phyloP scores from a whole-genome alignment of 2,888 invertebrate species.

The Cyclophora punctaria region DNA sequence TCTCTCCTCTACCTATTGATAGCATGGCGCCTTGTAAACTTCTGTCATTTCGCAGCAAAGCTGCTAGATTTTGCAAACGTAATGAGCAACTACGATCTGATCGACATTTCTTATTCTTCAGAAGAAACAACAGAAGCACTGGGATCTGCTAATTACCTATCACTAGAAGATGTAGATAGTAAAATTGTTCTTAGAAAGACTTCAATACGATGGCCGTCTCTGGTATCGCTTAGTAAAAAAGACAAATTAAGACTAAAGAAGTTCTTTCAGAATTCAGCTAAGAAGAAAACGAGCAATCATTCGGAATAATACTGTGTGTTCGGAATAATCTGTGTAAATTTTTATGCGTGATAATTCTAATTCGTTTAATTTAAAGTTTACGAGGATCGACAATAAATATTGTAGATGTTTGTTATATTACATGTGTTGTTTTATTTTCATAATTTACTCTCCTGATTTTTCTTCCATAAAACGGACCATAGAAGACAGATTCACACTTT shows the following conservation, averaged over 20 bases:
- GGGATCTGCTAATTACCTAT: neutral
- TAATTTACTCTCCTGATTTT: too few species aligned
- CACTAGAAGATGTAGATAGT: constrained; percentile 12
- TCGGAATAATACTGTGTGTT: too few species aligned
- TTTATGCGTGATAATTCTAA: too few species aligned
- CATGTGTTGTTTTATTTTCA: too few species aligned
- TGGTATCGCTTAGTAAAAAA: constrained; percentile 28
- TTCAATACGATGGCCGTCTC: constrained; percentile 36
- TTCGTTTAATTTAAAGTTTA: too few species aligned
- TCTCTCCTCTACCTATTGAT: constrained; percentile 49
- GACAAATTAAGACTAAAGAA: constrained; percentile 29
- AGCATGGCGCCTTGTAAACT: constrained; percentile 41
- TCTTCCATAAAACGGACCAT: too few species aligned
- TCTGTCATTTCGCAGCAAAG: constrained; percentile 50
- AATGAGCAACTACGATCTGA: constrained; percentile 45
- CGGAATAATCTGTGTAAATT: too few species aligned
- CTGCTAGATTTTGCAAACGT: constrained; percentile 49
- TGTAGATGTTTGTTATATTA: too few species aligned
- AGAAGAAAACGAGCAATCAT: constrained; percentile 3
- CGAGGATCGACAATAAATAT: too few species aligned
- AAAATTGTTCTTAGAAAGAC: constrained; percentile 12
- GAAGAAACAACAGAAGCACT: constrained; percentile 13
- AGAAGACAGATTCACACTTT: too few species aligned
- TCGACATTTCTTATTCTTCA: constrained; percentile 32
- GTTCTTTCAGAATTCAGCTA: constrained; percentile 28